Evolutionary conservation across 92 coral and sea anemone species (phyloP).

Genomic region (Epizoanthus scotinus): DNA sequence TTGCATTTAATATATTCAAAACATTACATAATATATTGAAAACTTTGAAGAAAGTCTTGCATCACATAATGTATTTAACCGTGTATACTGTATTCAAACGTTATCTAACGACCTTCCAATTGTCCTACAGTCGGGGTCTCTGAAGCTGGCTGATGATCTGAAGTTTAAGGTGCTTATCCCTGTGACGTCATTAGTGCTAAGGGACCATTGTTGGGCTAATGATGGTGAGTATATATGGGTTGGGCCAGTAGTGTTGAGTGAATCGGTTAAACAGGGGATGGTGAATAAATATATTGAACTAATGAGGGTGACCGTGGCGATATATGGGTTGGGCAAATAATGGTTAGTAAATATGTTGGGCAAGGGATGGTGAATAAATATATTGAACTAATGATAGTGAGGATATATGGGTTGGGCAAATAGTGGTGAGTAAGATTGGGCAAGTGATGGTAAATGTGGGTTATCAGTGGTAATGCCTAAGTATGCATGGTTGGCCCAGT

Average conservation of each 20-base stretch:
- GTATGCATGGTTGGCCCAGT: not conserved
- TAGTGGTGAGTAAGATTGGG: not conserved
- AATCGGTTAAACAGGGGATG: not conserved
- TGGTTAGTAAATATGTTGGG: not conserved
- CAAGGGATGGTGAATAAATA: not conserved
- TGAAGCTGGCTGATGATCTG: slow-evolving; percentile 72
- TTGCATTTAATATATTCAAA: no score
- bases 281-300: no score
- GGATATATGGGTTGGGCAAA: not conserved
- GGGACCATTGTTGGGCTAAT: slow-evolving; percentile 91
- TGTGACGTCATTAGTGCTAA: slow-evolving; percentile 79
- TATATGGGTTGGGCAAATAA: not conserved
- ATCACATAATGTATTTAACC: no score
- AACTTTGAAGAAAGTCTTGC: no score
- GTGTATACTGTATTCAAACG: no score
- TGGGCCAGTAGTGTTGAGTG: not conserved
- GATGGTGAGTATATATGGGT: slow-evolving; percentile 58
- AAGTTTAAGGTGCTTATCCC: slow-evolving; percentile 86
- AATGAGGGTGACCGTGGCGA: no score
- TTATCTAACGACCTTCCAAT: not conserved
- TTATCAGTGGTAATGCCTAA: not conserved
- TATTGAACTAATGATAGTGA: no score
- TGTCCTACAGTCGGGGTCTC: slow-evolving; percentile 62
- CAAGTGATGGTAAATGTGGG: not conserved
- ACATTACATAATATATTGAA: no score